Base-by-base conservation (phyloP, 1,140 invertebrate genomes). In the Scaptomyza graminum region DNA sequence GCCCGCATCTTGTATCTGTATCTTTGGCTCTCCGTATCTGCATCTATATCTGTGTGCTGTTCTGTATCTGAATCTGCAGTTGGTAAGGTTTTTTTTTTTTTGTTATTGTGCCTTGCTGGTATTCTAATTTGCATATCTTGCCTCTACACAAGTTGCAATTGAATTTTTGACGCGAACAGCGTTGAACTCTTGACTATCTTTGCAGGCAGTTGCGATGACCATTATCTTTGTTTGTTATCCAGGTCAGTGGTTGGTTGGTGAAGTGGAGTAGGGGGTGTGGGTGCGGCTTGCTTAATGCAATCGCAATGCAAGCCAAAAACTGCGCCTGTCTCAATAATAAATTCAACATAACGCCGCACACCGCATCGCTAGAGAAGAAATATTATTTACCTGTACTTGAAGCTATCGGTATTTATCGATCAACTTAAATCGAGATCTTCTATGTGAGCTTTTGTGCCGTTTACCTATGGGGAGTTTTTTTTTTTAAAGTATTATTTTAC, bases 71-170 rank as follows among this genome's bases (percentile, higher is more conserved):
- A 54, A 41, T 34, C 37, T 44, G 44, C 37, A 52, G 43, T 54
- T 54, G 47, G 31, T 54, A 16, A 9, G 37, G 37, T 12, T 39
- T 16, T 50, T 16, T 31, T 7, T 59, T 56, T 49, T 51, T 57
- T 52, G 54, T 51, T 62, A 16, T 63, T 34, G 34, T 54, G 41
- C 15, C 60, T 25, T 61, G 47, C 67, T 69, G 81, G 63, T 52
- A 76, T 70, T 74, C 77, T 75, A 81, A 87, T 85, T 87, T 85
- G 82, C 82, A 85, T 85, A 69, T 78, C 77, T 69, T 12, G 57
- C 22, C 62, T 22, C 49, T 44, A 2, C 37, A 37, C 57, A 65
- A 65, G 66, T 68, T 70, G 69, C 82, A 85, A 85, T 85, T 85
- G 82, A 85, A 82, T 85, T 85, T 85, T 85, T 87, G 82, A 87